Percentiles rank a stretch among this genome's conserved stretches.
phyloP scores from a whole-genome alignment of 1,140 invertebrate species.

The Caerostris extrusa region DNA sequence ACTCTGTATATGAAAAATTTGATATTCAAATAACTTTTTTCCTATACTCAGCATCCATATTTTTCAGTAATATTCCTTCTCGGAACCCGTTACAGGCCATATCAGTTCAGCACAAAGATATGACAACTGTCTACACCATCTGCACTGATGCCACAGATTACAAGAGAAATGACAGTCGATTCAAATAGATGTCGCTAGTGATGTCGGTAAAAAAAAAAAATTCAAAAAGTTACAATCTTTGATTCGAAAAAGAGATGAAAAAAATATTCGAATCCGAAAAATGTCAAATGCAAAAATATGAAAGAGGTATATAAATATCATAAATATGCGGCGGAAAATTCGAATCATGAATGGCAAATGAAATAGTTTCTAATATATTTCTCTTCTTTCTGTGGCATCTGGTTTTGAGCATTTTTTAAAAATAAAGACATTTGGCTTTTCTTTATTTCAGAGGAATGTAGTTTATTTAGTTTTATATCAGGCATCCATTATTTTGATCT shows the following conservation, averaged over 20 bases:
- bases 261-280: neutral
- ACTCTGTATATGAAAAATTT: neutral
- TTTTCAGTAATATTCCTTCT: neutral
- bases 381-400: neutral
- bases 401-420: constrained; percentile 4
- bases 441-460: neutral
- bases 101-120: neutral
- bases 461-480: constrained; percentile 3
- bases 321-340: neutral
- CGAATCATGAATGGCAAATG: neutral
- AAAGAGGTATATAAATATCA: neutral
- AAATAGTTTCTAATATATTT: neutral
- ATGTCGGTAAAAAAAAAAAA: neutral
- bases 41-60: neutral
- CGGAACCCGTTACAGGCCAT: neutral
- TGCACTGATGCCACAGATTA: neutral
- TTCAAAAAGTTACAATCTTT: neutral
- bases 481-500: neutral
- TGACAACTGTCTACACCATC: neutral
- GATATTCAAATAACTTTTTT: neutral
- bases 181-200: constrained; percentile 3
- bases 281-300: neutral
- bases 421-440: neutral
- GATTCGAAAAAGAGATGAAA: neutral
- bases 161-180: neutral